A percentile compares a stretch with the other conserved stretches of the same genome.
These are phyloP conservation scores for Solenopsis invicta DNA, from an alignment of 1,140 invertebrate species.

Conservation along the genomic window DNA sequence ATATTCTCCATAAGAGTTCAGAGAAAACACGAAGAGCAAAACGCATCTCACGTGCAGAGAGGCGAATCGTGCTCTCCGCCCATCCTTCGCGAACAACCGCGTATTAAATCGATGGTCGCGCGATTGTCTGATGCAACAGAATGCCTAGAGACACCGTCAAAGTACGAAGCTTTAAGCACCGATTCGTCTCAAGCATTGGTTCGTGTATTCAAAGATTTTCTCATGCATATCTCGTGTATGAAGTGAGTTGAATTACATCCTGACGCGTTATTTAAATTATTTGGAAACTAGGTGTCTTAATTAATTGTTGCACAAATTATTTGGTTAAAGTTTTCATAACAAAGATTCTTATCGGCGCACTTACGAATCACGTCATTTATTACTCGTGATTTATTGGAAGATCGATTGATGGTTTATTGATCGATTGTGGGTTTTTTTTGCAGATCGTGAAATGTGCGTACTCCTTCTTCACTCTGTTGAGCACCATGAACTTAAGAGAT, in stretches of 20 bases:
- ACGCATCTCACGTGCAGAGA: slow-evolving; percentile 4
- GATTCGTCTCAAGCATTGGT: neutral
- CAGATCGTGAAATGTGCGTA: slow-evolving; percentile 69
- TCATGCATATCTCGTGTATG: neutral
- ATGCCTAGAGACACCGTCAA: slow-evolving; percentile 11
- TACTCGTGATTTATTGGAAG: slow-evolving; percentile 9
- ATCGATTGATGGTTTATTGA: neutral
- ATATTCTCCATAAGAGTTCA: slow-evolving; percentile 3
- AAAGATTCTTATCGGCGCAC: neutral
- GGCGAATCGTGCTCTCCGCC: slow-evolving; percentile 38
- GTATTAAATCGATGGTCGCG: slow-evolving; percentile 43
- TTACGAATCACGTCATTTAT: neutral
- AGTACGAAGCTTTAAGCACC: neutral
- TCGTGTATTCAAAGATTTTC: neutral
- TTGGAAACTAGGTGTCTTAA: neutral
- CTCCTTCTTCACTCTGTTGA: slow-evolving; percentile 67
- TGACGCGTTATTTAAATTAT: neutral
- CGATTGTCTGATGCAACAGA: slow-evolving; percentile 32
- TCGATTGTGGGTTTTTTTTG: slow-evolving; percentile 16
- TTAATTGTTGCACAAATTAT: neutral
- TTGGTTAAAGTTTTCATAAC: neutral
- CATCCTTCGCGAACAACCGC: slow-evolving; percentile 20
- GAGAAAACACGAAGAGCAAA: slow-evolving; percentile 12
- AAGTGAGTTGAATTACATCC: neutral
- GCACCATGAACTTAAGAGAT: slow-evolving; percentile 58